Evolutionary conservation across 1,140 invertebrate genomes (phyloP), one percentile per base, ranked within the genome.

Genomic region (Adoxophyes honmai): DNA sequence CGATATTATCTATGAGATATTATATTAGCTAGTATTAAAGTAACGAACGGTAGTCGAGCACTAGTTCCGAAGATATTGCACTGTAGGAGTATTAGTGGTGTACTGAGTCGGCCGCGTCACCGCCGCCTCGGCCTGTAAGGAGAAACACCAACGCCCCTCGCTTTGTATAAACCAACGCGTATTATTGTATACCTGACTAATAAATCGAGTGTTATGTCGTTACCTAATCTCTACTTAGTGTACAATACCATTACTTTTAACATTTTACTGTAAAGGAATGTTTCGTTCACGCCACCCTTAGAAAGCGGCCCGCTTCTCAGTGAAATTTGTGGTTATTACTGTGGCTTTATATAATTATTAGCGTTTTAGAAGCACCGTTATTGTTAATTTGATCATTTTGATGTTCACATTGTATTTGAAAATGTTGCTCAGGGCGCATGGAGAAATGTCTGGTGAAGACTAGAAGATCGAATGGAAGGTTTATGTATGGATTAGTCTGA

Each of bases 1-100:
- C 42, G 76, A 82, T 82, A 82, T 81, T 85, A 63, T 70, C 65
- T 63, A 62, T 70, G 68, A 70, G 78, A 81, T 85, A 85, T 85
- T 83, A 48, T 48, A 81, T 73, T 78, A 81, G 71, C 48, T 68
- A 63, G 62, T 37, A 53, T 55, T 57, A 60, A 44, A 44, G 5
- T 21, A 58, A 60, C 57, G 34, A 62, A 6, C 21, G 21, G 6
- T 28, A 62, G 55, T 58, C 55, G 33, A 34, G 57, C 63, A 69
- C 65, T 62, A 63, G 55, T 63, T 57, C 52, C 42, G 33, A 62
- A 58, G 33, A 60, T 61, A 69, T 54, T 60, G 61, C 68, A 70
- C 61, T 42, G 53, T 67, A 67, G 67, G 59, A 28, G 57, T 64
- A 60, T 61, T 57, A 66, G 21, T 44, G 18, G 15, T 55, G 16